Evolutionary conservation across 2,113 vertebrate species (phyloP), one percentile per base, ranked within the genome.

Genomic region (Neotoma lepida): DNA sequence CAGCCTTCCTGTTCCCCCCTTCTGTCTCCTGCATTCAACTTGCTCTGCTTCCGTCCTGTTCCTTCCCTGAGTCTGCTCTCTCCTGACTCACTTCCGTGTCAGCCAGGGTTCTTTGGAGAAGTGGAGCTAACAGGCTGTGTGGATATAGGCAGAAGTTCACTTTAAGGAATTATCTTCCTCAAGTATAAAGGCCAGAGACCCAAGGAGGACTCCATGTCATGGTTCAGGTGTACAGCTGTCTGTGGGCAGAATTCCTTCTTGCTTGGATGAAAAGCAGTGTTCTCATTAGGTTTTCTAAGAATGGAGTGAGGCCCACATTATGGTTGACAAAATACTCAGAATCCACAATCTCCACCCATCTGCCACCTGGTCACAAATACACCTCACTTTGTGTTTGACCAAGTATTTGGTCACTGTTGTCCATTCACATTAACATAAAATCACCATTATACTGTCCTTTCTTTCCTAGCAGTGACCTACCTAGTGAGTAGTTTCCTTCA

Each of bases 181-280:
- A 64, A 7, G 63, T 54, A 33, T 33, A 41, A 49, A 88, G 73
- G 35, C n/a, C 82, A 18, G 13, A 84, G 76, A 80, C 14, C 33
- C 30, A 20, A 24, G 64, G 28, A 74, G 93, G 44, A 58, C 17
- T 64, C 73, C 63, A 26, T 89, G 78, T 9, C 51, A 35, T 39
- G 30, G n/a, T 68, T 84, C 41, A 73, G 54, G 9, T 71, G 8
- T 4, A 35, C 28, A 66, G 6, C n/a, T 61, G 3, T 64, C 77
- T 88, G 22, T 90, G 68, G 20, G 41, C 30, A 84, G 66, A 88
- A 66, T 73, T 93, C 77, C 61, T 86, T 94, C 82, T 88, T 24
- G 4, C 54, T 64, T 66, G 24, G 44, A 84, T n/a, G 15, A 12
- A 26, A 81, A 39, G 33, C 35, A 81, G 51, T 39, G 6, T 2